These are phyloP conservation scores for Tyrophagus putrescentiae DNA, from an alignment of 1,140 invertebrate species.

Conservation along the genomic window DNA sequence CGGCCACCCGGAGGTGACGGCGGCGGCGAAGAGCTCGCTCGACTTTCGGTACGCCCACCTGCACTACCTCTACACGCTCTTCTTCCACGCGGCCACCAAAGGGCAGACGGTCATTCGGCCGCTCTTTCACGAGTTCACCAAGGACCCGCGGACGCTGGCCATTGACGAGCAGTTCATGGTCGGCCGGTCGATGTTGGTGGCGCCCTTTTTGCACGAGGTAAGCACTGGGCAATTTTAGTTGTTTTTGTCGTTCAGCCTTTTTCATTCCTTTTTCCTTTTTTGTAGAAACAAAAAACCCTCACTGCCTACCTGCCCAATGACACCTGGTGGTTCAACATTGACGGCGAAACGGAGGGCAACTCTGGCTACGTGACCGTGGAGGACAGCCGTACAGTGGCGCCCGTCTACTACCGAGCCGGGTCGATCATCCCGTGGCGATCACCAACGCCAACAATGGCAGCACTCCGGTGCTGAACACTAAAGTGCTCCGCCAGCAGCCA, in stretches of 20 bases:
- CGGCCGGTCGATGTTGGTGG: conserved; percentile 4
- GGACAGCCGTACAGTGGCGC: not conserved
- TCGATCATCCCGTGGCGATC: conserved; percentile 7
- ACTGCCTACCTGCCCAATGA: conserved; percentile 6
- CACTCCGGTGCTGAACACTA: not conserved
- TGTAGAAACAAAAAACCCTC: conserved; percentile 11
- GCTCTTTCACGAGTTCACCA: conserved; percentile 32
- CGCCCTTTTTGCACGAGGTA: conserved; percentile 21
- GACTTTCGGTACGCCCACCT: conserved; percentile 36
- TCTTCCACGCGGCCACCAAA: conserved; percentile 30
- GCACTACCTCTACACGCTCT: conserved; percentile 38
- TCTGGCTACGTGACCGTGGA: not conserved
- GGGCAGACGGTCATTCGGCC: conserved; percentile 34
- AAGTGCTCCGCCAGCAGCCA: conserved; percentile 26
- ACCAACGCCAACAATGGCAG: too few species aligned
- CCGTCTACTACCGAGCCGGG: not conserved
- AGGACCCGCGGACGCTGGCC: not conserved
- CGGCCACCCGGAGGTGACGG: conserved; percentile 3
- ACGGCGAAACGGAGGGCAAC: not conserved
- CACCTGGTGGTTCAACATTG: not conserved
- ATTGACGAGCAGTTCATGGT: conserved; percentile 22
- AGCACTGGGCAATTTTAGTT: not conserved
- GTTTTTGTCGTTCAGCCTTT: not conserved
- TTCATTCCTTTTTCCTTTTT: not conserved
- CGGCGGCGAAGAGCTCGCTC: conserved; percentile 28